Conservation (phyloP, 2,113 vertebrate genomes). For the Aix galericulata region DNA sequence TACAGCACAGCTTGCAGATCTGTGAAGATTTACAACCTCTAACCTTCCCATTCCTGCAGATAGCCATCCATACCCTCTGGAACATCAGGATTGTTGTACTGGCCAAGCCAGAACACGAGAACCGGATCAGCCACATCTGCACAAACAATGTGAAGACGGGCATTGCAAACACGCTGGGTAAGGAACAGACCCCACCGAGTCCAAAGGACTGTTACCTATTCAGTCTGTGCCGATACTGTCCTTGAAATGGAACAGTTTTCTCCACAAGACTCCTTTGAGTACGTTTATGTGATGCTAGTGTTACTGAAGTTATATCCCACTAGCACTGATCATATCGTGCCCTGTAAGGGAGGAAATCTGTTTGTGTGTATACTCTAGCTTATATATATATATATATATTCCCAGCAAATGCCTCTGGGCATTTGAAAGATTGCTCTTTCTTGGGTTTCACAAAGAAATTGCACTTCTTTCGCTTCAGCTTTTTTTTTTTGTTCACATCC, state of each 20-base stretch:
- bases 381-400: neutral
- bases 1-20: neutral
- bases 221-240: neutral
- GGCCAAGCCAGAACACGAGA: conserved; percentile 94
- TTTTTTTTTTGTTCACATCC: neutral
- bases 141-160: conserved; percentile 94
- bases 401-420: neutral
- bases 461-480: neutral
- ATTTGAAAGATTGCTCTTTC: neutral
- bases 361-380: neutral
- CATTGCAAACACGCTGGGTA: conserved; percentile 95
- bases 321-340: neutral
- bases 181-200: neutral
- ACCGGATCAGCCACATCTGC: conserved; percentile 94
- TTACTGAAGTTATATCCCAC: neutral
- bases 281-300: neutral
- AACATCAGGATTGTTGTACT: conserved; percentile 93
- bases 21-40: neutral
- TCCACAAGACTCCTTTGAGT: neutral
- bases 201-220: neutral
- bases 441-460: conserved; percentile 9
- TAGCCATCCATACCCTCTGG: conserved; percentile 94
- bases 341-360: neutral
- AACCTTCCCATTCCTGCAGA: conserved; percentile 69
- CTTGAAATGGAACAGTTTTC: neutral